Evolutionary conservation across 2,797 vertebrate genomes (phyloP).

Genomic region (Halcyon chelicuti): DNA sequence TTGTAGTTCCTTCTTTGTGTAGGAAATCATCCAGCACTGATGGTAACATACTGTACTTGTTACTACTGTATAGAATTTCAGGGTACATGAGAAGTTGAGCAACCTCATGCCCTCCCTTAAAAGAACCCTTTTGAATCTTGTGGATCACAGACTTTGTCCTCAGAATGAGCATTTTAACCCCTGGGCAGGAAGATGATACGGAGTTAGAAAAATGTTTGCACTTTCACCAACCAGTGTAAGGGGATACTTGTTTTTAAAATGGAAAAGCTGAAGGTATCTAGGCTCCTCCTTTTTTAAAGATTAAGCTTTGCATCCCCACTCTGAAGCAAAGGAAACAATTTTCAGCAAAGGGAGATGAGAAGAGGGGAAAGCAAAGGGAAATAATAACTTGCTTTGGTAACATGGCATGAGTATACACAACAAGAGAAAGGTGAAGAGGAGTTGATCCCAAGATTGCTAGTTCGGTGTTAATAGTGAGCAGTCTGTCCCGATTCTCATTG

Average conservation of each 20-base stretch:
- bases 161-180: background rate
- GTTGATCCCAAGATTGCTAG: background rate
- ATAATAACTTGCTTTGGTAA: background rate
- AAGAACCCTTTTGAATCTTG: background rate
- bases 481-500: background rate
- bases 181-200: background rate
- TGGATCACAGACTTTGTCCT: background rate
- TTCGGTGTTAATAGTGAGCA: background rate
- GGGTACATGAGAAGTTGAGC: background rate
- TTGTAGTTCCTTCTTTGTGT: constrained; percentile 44
- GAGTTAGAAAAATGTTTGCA: background rate
- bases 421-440: background rate
- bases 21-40: background rate
- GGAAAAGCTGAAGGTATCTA: background rate
- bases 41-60: constrained; percentile 37
- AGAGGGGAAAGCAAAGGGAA: background rate
- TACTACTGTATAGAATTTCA: background rate
- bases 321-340: background rate
- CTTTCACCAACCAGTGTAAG: background rate
- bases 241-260: background rate
- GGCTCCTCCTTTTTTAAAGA: background rate
- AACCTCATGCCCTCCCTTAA: background rate
- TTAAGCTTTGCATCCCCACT: background rate
- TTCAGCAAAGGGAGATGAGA: background rate
- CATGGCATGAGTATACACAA: fast-evolving